Evolutionary conservation across 2,113 vertebrate genomes (phyloP).

Genomic region (Plotosus lineatus): DNA sequence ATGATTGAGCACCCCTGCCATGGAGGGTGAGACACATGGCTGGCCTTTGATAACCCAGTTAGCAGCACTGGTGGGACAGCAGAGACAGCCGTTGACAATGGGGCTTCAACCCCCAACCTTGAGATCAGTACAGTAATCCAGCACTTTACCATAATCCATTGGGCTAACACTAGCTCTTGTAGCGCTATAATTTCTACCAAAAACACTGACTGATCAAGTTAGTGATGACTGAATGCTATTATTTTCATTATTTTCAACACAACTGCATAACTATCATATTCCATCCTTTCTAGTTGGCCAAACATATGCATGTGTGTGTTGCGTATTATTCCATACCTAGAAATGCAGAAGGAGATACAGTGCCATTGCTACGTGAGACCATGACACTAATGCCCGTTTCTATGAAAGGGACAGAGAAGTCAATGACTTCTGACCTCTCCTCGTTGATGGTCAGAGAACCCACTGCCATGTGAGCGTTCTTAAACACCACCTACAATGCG

Average conservation of each 20-base stretch:
- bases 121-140: too few species aligned
- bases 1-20: too few species aligned
- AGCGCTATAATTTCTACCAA: too few species aligned
- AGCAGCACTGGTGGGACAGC: too few species aligned
- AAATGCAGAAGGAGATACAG: constrained; percentile 97
- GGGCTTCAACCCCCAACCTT: too few species aligned
- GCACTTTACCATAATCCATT: too few species aligned
- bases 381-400: constrained; percentile 98
- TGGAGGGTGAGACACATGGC: too few species aligned
- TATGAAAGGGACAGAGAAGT: constrained; percentile 98
- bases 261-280: not conserved
- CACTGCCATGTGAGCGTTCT: constrained; percentile 97
- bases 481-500: constrained; percentile 84
- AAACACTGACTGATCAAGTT: too few species aligned
- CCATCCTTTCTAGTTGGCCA: not conserved
- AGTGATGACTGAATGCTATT: too few species aligned
- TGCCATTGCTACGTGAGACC: constrained; percentile 98
- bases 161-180: too few species aligned
- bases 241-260: not conserved
- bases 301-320: not conserved
- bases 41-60: too few species aligned
- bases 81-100: too few species aligned
- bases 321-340: constrained; percentile 77
- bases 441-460: constrained; percentile 98
- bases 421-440: constrained; percentile 95